Evolutionary conservation across 2,113 vertebrate genomes (phyloP), one percentile per base, ranked within the genome.

Genomic region (Leucosticte australis): DNA sequence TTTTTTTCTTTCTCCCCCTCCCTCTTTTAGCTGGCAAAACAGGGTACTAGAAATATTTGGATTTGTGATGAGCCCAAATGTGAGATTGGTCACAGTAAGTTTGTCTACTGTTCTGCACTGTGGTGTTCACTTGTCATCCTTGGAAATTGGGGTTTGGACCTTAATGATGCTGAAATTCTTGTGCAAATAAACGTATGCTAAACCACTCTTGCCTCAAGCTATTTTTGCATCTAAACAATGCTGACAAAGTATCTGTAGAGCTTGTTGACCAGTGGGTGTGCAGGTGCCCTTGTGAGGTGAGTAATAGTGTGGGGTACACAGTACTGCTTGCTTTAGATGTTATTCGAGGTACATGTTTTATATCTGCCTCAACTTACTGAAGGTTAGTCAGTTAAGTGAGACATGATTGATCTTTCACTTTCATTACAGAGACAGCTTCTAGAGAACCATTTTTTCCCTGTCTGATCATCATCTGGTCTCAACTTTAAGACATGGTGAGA

Each of bases 151-250:
- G 68, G 9, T 90, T 93, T 93, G 73, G 86, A 78, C 60, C 39
- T 86, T 73, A 90, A 89, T 76, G 88, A 88, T 87, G 75, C 76
- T 96, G 80, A 81, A 90, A 81, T 92, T 87, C 76, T 81, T 81
- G 39, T 96, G 80, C 73, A 81, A 97, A 97, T 97, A 97, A 97
- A 97, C 22, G 59, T 75, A 28, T 19, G 76, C 42, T 89, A 37
- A 92, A 90, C 47, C 55, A 33, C 28, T 0, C 19, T 90, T 78
- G 94, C 44, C 76, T 97, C 24, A 20, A 83, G 60, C 65, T 70
- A 28, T 94, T 87, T 79, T 79, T 96, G 21, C 5, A 7, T 63
- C 20, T 35, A 42, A 80, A 20, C 42, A 67, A 30, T 44, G 17
- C 13, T 71, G 60, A 39, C 7, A 13, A 30, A 76, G 17, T 65